Evolutionary conservation across 1,140 invertebrate species (phyloP).

Genomic region (Gonioctena quinquepunctata): DNA sequence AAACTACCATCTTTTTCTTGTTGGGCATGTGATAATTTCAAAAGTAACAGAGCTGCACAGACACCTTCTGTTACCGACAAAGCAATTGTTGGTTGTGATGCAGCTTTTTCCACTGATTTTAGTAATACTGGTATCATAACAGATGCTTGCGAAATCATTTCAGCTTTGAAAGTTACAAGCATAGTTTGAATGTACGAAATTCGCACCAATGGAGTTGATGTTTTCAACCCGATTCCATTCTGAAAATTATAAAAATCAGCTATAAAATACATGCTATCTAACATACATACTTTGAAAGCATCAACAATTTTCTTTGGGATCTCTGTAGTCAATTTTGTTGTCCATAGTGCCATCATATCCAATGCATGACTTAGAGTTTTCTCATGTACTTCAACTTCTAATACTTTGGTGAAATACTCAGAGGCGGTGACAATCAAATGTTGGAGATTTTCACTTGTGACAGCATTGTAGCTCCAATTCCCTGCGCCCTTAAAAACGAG

Average conservation of each 20-base stretch:
- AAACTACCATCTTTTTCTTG: constrained; percentile 63
- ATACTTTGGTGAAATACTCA: constrained; percentile 74
- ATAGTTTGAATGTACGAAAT: constrained; percentile 79
- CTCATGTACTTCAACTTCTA: constrained; percentile 91
- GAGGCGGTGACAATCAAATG: constrained; percentile 66
- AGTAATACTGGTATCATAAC: constrained; percentile 64
- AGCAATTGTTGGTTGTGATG: constrained; percentile 65
- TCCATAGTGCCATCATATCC: constrained; percentile 81
- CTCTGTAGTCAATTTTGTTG: constrained; percentile 66
- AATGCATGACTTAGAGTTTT: constrained; percentile 82
- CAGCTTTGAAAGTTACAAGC: constrained; percentile 64
- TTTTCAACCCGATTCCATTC: constrained; percentile 80
- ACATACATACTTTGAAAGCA: constrained; percentile 68
- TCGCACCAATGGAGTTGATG: constrained; percentile 75
- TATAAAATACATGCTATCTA: not conserved
- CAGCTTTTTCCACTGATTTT: constrained; percentile 73
- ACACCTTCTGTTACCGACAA: constrained; percentile 78
- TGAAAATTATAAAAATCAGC: constrained; percentile 50
- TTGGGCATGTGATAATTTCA: constrained; percentile 65
- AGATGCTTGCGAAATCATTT: constrained; percentile 58
- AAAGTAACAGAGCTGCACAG: constrained; percentile 72
- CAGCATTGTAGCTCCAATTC: constrained; percentile 74
- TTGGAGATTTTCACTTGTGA: constrained; percentile 63
- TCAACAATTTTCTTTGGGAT: constrained; percentile 74
- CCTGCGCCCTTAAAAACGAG: constrained; percentile 75